Conservation (phyloP, 2,113 vertebrate genomes). For the Tinamus guttatus region DNA sequence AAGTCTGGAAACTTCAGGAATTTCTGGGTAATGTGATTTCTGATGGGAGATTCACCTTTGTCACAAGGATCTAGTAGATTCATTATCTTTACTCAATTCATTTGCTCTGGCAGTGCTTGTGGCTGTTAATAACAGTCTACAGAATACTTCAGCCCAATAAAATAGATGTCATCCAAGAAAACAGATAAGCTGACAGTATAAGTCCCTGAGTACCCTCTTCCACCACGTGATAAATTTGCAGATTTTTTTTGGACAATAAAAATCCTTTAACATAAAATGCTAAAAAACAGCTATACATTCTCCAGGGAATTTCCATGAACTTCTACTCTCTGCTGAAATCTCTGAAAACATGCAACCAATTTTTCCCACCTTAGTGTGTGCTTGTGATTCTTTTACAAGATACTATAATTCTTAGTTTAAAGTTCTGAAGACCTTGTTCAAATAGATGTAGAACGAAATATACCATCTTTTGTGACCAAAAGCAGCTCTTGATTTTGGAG, state of each 20-base stretch:
- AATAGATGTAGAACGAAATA: too few relatives aligned
- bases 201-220: background rate
- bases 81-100: background rate
- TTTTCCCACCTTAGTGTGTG: background rate
- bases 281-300: background rate
- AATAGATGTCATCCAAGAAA: conserved; percentile 10
- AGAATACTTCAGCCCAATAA: background rate
- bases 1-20: background rate
- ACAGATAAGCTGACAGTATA: background rate
- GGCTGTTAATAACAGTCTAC: background rate
- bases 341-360: background rate
- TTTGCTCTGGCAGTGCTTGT: background rate
- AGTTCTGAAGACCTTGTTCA: too few relatives aligned
- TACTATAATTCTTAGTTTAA: too few relatives aligned
- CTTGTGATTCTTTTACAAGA: too few relatives aligned
- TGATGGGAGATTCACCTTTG: conserved; percentile 28
- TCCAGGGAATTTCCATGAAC: background rate
- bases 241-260: background rate
- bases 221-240: background rate
- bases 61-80: conserved; percentile 15
- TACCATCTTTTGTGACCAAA: too few relatives aligned
- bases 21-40: conserved; percentile 30
- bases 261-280: background rate
- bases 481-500: background rate
- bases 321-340: background rate